These are phyloP conservation scores for Charadrius vociferus DNA, from an alignment of 2,113 vertebrate genomes.

Conservation along the genomic window DNA sequence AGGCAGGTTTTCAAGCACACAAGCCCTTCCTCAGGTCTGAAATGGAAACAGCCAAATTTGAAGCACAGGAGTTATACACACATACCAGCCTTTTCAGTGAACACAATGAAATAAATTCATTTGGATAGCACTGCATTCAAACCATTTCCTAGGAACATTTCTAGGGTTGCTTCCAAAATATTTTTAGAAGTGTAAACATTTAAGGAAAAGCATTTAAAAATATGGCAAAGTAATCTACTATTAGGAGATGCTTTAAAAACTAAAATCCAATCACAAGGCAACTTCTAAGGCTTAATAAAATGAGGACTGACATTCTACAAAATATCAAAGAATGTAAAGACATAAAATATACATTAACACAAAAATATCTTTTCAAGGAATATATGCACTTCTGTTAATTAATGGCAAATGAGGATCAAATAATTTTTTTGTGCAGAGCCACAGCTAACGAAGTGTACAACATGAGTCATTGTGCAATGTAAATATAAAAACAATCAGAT, in stretches of 20 bases:
- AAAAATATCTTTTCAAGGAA: background rate
- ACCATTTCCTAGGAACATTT: background rate
- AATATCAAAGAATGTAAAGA: conserved; percentile 1
- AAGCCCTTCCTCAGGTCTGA: background rate
- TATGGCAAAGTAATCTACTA: background rate
- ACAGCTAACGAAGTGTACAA: background rate
- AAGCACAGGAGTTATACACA: background rate
- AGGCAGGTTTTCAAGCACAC: background rate
- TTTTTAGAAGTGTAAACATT: background rate
- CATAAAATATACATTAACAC: background rate
- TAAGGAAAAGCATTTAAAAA: background rate
- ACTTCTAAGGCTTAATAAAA: background rate
- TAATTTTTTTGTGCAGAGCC: background rate
- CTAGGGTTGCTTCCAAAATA: background rate
- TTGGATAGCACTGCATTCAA: background rate
- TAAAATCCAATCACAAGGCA: background rate
- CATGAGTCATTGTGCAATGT: background rate
- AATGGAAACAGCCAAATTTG: background rate
- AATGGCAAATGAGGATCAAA: background rate
- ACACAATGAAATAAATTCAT: background rate
- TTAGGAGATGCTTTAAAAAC: background rate
- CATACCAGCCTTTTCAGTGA: background rate
- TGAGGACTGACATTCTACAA: background rate
- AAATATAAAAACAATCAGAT: background rate
- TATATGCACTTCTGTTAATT: background rate